Evolutionary conservation across 2,113 vertebrate genomes (phyloP).

Genomic region (Ictidomys tridecemlineatus): DNA sequence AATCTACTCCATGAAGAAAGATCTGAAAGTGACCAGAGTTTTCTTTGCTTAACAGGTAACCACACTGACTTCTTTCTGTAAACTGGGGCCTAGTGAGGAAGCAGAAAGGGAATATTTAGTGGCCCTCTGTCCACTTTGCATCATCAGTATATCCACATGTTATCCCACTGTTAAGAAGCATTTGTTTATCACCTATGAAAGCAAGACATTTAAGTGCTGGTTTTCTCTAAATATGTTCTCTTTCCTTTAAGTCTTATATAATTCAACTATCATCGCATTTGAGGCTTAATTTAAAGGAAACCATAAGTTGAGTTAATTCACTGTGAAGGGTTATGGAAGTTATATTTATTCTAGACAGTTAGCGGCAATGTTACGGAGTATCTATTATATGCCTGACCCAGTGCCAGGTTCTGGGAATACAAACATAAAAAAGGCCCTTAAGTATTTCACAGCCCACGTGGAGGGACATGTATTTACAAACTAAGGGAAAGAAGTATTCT

Average conservation of each 20-base stretch:
- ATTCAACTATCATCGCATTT: slow-evolving; percentile 59
- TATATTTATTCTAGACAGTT: slow-evolving; percentile 57
- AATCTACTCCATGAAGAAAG: neutral
- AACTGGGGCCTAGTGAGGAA: neutral
- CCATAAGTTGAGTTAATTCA: slow-evolving; percentile 66
- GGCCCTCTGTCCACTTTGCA: neutral
- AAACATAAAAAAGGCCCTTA: neutral
- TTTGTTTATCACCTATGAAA: slow-evolving; percentile 1
- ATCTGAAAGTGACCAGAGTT: neutral
- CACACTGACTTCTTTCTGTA: neutral
- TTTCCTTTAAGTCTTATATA: slow-evolving; percentile 68
- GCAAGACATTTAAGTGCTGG: neutral
- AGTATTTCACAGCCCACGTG: neutral
- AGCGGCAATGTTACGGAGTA: neutral
- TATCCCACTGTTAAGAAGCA: neutral
- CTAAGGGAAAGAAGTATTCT: neutral
- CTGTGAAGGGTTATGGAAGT: slow-evolving; percentile 62
- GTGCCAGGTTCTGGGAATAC: slow-evolving; percentile 15
- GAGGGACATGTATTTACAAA: neutral
- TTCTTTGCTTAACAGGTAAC: neutral
- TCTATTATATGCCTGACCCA: slow-evolving; percentile 34
- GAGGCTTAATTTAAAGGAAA: slow-evolving; percentile 68
- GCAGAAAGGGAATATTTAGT: neutral
- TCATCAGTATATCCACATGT: neutral
- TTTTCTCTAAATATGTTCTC: slow-evolving; percentile 64